Base-by-base conservation (phyloP, 2,113 vertebrate species). In the Lophochroa leadbeateri region DNA sequence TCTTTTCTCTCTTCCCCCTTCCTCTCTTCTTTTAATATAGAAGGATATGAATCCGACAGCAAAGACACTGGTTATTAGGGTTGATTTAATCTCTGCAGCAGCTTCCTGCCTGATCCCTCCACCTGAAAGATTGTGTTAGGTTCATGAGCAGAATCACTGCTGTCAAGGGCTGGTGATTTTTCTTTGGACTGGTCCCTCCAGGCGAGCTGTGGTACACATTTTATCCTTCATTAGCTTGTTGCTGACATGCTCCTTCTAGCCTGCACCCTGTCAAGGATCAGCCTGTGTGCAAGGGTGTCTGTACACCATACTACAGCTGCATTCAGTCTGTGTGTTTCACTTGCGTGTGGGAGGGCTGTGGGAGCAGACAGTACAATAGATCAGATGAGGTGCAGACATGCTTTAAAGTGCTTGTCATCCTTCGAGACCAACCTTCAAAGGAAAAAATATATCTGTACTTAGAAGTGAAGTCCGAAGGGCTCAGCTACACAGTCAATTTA, bases 331-430 rank as follows among this genome's bases (percentile, higher is more conserved):
- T 77, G 53, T 57, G 75, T 72, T 41, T 82, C 4, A 1, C 65
- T 81, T 67, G 65, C 0, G 0, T 6, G 72, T 39, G 83, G 80
- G 74, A 92, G 86, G 69, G 64, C 69, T 71, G 60, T 43, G 70
- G 49, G 83, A 86, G 65, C 80, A 91, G 76, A 82, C 80, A 71
- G n/a, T 24, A 72, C 65, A 82, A 35, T 44, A 96, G 91, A 92
- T 86, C 81, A 94, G 94, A 85, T 14, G 67, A 93, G 57, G 77
- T 84, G 83, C 11, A 80, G 53, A 74, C 81, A 39, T 69, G 89
- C 83, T 94, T 92, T 94, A 95, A 96, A 95, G 95, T 95, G 96
- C 95, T 94, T 89, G 69, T 89, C 81, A 69, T 84, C 86, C 92
- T 91, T 86, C 2, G 0, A 92, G 82, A 94, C 57, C 52, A 79